Percentiles rank a stretch among this genome's conserved stretches.
phyloP scores from a whole-genome alignment of 2,113 vertebrate genomes.

The Centrocercus urophasianus region DNA sequence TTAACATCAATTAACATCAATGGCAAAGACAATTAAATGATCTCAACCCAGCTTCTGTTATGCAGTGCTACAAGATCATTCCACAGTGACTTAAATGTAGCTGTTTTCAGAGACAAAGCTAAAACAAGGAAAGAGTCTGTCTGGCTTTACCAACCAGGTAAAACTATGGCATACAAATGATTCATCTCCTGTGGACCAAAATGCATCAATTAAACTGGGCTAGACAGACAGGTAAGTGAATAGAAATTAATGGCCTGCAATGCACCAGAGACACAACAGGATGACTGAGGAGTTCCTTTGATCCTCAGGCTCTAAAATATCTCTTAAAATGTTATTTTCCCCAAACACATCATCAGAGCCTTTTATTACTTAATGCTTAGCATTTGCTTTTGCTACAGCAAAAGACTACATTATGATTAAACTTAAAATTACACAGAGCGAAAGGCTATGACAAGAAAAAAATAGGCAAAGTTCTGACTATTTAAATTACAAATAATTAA shows the following conservation, averaged over 20 bases:
- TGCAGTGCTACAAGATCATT: not conserved
- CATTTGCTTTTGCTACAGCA: not conserved
- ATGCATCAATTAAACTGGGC: not conserved
- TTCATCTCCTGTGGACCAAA: not conserved
- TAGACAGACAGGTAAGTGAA: not conserved
- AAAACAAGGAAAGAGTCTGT: not conserved
- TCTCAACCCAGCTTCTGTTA: not conserved
- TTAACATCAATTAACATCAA: fast-evolving
- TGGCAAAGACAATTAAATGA: not conserved
- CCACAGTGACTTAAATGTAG: not conserved
- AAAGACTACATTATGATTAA: not conserved
- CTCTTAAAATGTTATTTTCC: not conserved
- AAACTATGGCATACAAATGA: not conserved
- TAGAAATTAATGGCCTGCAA: constrained; percentile 17
- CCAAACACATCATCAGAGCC: not conserved
- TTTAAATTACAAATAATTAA: constrained; percentile 36
- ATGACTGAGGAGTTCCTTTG: not conserved
- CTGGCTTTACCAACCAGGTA: not conserved
- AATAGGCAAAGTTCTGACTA: not conserved
- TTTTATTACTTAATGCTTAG: not conserved
- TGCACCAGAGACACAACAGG: not conserved
- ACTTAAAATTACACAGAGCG: not conserved
- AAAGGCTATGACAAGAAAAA: constrained; percentile 4
- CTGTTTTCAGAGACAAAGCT: not conserved
- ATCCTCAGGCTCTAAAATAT: not conserved